Evolutionary conservation across 2,113 vertebrate genomes (phyloP).

Genomic region (Turnix velox): DNA sequence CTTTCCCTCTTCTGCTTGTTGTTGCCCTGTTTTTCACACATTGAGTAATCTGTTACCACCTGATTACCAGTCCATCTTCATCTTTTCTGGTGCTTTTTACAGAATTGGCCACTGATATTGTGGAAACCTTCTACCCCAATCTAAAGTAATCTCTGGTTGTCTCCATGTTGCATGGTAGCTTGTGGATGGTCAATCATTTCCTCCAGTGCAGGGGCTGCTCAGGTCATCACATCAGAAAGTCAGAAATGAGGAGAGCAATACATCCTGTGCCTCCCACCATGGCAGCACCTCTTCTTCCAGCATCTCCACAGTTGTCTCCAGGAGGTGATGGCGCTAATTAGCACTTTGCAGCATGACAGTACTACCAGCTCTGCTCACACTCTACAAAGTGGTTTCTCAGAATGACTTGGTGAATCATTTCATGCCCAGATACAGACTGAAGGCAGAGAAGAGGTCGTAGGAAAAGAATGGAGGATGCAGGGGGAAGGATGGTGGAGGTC

Average conservation of each 20-base stretch:
- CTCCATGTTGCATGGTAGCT: background rate
- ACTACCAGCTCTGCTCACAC: background rate
- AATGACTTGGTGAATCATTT: background rate
- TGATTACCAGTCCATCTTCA: background rate
- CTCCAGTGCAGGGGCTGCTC: background rate
- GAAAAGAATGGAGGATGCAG: background rate
- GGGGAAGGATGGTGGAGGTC: background rate
- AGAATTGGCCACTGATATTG: background rate
- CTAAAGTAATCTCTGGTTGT: background rate
- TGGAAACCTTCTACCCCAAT: background rate
- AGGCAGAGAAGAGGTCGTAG: background rate
- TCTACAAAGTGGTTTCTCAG: background rate
- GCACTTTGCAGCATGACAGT: background rate
- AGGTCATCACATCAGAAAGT: background rate
- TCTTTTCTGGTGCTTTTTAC: background rate
- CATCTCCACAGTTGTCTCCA: background rate
- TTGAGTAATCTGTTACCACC: rapidly evolving
- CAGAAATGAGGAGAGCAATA: background rate
- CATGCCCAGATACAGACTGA: background rate
- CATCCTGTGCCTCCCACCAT: rapidly evolving
- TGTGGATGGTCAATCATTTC: background rate
- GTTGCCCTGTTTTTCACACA: background rate
- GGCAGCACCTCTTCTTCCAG: background rate
- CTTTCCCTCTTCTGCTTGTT: background rate
- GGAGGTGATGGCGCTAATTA: background rate